phyloP scores from a whole-genome alignment of 2,888 invertebrate genomes.

The Eutolmus rufibarbis region DNA sequence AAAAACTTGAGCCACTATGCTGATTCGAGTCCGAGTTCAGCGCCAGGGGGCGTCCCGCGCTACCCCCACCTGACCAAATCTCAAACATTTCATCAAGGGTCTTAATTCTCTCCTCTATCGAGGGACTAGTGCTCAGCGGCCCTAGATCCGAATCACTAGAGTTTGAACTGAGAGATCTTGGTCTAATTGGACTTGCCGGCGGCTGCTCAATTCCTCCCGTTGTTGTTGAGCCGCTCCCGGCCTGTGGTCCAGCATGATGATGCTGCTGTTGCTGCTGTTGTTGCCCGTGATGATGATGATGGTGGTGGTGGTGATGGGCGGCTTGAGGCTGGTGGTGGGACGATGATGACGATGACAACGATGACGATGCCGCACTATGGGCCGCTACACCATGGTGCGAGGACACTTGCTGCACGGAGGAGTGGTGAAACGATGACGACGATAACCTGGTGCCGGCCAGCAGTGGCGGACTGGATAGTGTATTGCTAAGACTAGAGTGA shows the following conservation, averaged over 20 bases:
- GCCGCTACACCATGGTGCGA: constrained; percentile 45
- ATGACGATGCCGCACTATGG: constrained; percentile 48
- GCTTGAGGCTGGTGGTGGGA: constrained; percentile 50
- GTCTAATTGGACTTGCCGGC: constrained; percentile 71
- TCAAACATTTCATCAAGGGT: constrained; percentile 93
- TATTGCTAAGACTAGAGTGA: constrained; percentile 62
- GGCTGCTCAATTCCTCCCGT: constrained; percentile 65
- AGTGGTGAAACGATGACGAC: constrained; percentile 50
- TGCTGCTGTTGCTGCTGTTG: constrained; percentile 54
- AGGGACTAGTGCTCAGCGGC: constrained; percentile 71
- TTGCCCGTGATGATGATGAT: constrained; percentile 55
- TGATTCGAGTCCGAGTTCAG: constrained; percentile 8
- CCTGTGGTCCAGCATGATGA: constrained; percentile 55
- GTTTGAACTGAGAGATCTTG: constrained; percentile 79
- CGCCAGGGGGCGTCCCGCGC: constrained; percentile 34
- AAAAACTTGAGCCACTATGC: constrained; percentile 47
- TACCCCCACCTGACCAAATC: constrained; percentile 78
- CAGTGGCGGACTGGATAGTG: constrained; percentile 52
- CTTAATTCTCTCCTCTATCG: constrained; percentile 89
- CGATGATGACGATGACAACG: constrained; percentile 52
- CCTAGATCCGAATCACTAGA: constrained; percentile 74
- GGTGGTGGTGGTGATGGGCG: constrained; percentile 50
- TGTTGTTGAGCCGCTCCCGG: constrained; percentile 51
- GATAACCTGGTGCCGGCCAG: constrained; percentile 45
- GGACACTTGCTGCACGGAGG: constrained; percentile 42